phyloP scores from a whole-genome alignment of 2,797 vertebrate genomes.

The Arrhamphus sclerolepis region DNA sequence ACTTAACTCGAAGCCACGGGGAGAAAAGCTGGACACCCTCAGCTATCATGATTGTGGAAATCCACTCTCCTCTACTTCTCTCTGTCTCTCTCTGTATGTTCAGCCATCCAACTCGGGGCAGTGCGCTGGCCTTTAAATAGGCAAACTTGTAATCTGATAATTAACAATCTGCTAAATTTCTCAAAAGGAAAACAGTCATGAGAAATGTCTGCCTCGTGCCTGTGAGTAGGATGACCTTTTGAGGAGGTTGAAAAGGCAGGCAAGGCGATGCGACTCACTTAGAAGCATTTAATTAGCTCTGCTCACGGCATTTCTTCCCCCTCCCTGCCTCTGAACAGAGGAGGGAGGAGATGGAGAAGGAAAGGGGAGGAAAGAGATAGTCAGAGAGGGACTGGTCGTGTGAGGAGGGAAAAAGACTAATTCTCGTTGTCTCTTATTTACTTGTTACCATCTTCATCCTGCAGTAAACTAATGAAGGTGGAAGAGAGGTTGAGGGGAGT shows the following conservation, averaged over 20 bases:
- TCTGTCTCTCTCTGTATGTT: conserved; percentile 15
- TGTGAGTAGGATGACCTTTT: conserved; percentile 80
- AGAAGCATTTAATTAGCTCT: conserved; percentile 83
- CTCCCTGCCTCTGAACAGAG: conserved; percentile 57
- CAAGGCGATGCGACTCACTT: conserved; percentile 75
- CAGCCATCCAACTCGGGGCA: conserved; percentile 60
- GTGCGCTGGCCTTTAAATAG: conserved; percentile 76
- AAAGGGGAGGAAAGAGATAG: conserved; percentile 27
- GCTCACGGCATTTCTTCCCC: conserved; percentile 57
- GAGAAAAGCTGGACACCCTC: conserved; percentile 47
- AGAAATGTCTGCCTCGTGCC: conserved; percentile 77
- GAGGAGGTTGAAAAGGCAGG: conserved; percentile 68
- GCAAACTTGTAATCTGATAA: conserved; percentile 81
- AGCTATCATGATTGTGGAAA: conserved; percentile 42
- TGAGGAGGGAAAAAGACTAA: too few relatives aligned
- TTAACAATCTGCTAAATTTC: conserved; percentile 83
- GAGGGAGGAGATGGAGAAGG: conserved; percentile 30
- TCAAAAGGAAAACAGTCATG: conserved; percentile 77
- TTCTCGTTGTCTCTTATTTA: not conserved
- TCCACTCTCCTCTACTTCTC: conserved; percentile 16
- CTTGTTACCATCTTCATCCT: conserved; percentile 8
- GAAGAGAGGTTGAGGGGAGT: not conserved
- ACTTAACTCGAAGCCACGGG: conserved; percentile 55
- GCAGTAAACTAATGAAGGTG: conserved; percentile 13
- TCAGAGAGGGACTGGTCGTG: not conserved